Base-by-base conservation (phyloP, 37 sponge, comb jelly and placozoan genomes). In the Hormiphora californensis region DNA sequence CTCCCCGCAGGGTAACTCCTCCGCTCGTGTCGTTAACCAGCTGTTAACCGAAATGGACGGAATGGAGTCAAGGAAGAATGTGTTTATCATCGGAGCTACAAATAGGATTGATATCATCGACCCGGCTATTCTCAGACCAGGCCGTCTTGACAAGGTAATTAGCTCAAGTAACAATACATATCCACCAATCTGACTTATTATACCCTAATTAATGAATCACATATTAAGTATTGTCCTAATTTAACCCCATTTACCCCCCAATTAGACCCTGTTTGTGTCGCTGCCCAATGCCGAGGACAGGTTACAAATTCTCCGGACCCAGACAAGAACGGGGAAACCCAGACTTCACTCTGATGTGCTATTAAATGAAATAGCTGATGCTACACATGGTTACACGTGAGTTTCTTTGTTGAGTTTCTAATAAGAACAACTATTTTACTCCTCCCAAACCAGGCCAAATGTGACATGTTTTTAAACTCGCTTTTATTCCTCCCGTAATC, bases 41-140 rank as follows among this genome's bases (percentile, higher is more conserved):
- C 69, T 98, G 67, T 73, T 98, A 30, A 98, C 99, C 25, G 99
- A 98, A 85, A 95, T 98, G 99, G 99, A 98, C 85, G 99, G 99
- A 0, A 40, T 95, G 86, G 90, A 90, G 40, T 51, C 90, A n/a
- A 87, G 95, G 68, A 93, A 89, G 65, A 93, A 93, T 40, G 99
- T 98, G 39, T 95, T 95, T 88, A 87, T 98, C 37, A 93, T 98
- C 88, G 95, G 88, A 12, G 95, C 99, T 28, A 98, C 99, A 1
- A 98, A 98, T 67, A 81, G 95, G 61, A 92, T 95, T 69, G 99
- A 98, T 33, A 98, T 95, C 44, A 92, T 98, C 38, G 99, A 98
- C 85, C 92, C 95, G 22, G 99, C 99, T 17, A 63, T 98, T 2
- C 87, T 98, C 69, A 54, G 99, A 40, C 99, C 99, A 33, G 99